Evolutionary conservation across 1,140 invertebrate genomes (phyloP).

Genomic region (Drusus annulatus): DNA sequence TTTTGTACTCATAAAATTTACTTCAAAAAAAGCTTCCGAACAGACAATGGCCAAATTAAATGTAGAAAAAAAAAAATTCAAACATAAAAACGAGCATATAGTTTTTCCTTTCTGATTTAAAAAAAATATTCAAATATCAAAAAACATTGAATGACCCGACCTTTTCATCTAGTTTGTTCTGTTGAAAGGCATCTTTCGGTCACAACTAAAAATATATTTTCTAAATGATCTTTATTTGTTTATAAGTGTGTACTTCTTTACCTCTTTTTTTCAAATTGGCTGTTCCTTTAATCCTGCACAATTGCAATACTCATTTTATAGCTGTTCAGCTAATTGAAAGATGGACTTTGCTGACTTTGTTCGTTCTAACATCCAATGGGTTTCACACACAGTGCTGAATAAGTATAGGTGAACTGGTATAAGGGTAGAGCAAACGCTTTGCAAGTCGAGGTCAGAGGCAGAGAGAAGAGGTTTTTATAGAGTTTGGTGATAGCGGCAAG

Average conservation of each 20-base stretch:
- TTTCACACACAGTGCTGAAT: too few relatives aligned
- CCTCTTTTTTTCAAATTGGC: constrained; percentile 2
- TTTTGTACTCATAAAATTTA: not conserved
- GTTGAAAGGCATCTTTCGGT: constrained; percentile 49
- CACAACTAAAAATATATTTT: constrained; percentile 23
- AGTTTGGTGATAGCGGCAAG: too few relatives aligned
- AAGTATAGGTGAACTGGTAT: too few relatives aligned
- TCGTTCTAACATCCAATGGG: too few relatives aligned
- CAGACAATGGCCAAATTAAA: too few relatives aligned
- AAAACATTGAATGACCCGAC: not conserved
- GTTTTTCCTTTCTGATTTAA: too few relatives aligned
- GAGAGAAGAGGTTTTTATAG: too few relatives aligned
- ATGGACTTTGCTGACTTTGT: too few relatives aligned
- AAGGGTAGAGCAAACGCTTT: too few relatives aligned
- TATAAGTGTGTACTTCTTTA: constrained; percentile 17
- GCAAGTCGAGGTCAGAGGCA: too few relatives aligned
- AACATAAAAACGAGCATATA: not conserved
- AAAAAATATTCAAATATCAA: not conserved
- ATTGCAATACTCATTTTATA: constrained; percentile 25
- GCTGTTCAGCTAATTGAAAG: not conserved
- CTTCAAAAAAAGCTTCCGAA: not conserved
- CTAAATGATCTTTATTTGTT: constrained; percentile 23
- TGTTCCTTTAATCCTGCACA: constrained; percentile 27
- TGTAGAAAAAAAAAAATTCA: not conserved
- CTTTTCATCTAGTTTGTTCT: not conserved